Percentiles rank a stretch among this genome's conserved stretches.
Conservation (phyloP, 2,797 vertebrate species). For the Carduelis carduelis region DNA sequence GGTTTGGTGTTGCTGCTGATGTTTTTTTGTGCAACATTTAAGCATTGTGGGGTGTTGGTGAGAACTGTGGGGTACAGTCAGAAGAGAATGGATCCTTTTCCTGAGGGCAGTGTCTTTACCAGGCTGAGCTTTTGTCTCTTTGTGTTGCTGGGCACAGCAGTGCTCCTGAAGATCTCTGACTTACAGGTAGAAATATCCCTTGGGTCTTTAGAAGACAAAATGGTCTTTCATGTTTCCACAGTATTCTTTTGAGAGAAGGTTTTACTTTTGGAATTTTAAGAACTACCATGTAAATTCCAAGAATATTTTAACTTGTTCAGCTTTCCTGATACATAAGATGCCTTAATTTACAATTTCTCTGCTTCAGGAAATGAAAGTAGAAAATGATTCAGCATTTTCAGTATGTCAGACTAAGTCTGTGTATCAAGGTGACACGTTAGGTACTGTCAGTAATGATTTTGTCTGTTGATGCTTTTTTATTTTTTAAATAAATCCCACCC, state of each 20-base stretch:
- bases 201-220: neutral
- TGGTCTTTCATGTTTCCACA: neutral
- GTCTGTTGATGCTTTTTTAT: neutral
- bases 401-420: neutral
- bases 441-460: neutral
- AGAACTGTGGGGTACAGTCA: neutral
- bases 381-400: neutral
- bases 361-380: neutral
- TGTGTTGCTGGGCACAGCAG: neutral
- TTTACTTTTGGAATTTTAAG: neutral
- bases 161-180: neutral
- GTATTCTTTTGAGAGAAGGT: neutral
- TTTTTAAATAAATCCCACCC: neutral
- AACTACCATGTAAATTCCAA: neutral
- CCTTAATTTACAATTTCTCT: neutral
- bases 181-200: neutral
- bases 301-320: neutral
- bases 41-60: neutral
- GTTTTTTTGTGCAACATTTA: neutral
- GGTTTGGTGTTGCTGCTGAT: neutral
- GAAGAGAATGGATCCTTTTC: neutral
- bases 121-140: neutral
- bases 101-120: neutral
- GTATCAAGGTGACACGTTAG: neutral
- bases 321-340: neutral